A percentile compares a stretch with the other conserved stretches of the same genome.
Evolutionary conservation across 2,113 vertebrate genomes (phyloP).

Genomic region (Archilochus colubris): DNA sequence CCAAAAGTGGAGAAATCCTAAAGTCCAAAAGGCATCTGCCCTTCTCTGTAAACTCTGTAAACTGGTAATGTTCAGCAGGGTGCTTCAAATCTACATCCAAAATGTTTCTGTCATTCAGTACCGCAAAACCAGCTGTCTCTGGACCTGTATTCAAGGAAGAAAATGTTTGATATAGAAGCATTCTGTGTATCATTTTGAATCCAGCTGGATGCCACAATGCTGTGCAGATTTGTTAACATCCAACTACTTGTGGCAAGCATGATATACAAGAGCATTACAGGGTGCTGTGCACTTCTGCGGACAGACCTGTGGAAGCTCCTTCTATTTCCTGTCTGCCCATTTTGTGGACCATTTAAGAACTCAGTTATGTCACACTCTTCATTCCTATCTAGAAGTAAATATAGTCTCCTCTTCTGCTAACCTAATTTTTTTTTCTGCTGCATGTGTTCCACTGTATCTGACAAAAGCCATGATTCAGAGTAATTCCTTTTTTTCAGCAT

Average conservation of each 20-base stretch:
- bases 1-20: background rate
- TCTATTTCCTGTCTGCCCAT: background rate
- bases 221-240: background rate
- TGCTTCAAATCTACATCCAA: background rate
- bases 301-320: background rate
- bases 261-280: background rate
- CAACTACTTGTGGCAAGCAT: background rate
- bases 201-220: background rate
- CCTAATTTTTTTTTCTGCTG: background rate
- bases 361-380: background rate
- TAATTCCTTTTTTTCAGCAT: background rate
- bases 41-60: background rate
- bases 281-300: background rate
- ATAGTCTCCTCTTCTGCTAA: background rate
- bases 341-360: background rate
- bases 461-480: background rate
- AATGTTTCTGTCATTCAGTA: background rate
- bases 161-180: background rate
- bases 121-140: background rate
- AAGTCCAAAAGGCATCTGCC: background rate
- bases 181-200: background rate
- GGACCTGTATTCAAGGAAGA: background rate
- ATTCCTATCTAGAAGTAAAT: background rate
- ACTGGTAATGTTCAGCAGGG: background rate
- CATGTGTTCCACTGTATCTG: background rate